A percentile compares a stretch with the other conserved stretches of the same genome.
phyloP scores from a whole-genome alignment of 2,888 invertebrate genomes.

The Plebejus argus region DNA sequence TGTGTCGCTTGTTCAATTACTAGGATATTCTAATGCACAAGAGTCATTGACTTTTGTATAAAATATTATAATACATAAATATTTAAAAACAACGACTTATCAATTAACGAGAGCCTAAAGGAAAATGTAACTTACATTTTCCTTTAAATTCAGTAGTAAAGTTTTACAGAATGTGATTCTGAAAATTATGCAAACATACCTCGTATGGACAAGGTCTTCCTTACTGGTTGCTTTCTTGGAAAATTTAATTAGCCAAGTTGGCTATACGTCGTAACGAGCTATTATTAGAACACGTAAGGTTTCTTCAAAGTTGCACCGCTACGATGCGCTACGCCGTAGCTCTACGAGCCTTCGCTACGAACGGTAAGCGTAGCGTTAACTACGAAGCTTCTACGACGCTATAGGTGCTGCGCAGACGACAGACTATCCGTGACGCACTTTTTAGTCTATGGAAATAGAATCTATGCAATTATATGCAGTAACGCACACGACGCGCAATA shows the following conservation, averaged over 20 bases:
- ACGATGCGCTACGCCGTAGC: constrained; percentile 14
- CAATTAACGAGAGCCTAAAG: background rate
- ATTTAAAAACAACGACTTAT: too few species aligned
- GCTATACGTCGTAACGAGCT: background rate
- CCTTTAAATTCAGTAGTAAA: background rate
- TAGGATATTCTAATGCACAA: too few species aligned
- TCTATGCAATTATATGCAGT: too few species aligned
- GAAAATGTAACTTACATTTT: background rate
- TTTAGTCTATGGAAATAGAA: too few species aligned
- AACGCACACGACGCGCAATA: too few species aligned
- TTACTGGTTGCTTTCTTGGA: constrained; percentile 8
- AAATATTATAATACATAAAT: too few species aligned
- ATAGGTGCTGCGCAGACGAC: too few species aligned
- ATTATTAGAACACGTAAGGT: constrained; percentile 7
- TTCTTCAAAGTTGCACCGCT: background rate
- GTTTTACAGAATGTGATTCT: background rate
- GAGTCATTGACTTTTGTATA: too few species aligned
- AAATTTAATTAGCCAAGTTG: constrained; percentile 13
- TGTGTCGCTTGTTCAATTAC: background rate
- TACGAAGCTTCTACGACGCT: background rate
- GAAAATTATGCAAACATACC: background rate
- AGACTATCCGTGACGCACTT: too few species aligned
- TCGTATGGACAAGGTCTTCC: background rate
- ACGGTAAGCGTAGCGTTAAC: background rate
- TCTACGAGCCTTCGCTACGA: background rate